Evolutionary conservation across 2,797 vertebrate species (phyloP).

Genomic region (Rhyacichthys aspro): DNA sequence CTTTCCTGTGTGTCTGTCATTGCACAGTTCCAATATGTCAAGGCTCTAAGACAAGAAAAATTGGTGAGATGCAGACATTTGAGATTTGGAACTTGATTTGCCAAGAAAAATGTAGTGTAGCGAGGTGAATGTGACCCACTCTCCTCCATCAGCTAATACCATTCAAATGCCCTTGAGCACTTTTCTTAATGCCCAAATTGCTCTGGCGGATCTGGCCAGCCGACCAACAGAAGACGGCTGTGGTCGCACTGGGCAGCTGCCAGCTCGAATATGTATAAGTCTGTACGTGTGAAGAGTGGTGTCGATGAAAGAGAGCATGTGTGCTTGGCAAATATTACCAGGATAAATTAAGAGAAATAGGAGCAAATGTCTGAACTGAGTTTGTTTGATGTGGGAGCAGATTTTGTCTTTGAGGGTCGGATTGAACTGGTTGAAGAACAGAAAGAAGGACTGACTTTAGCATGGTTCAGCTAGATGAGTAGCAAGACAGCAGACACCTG

Average conservation of each 20-base stretch:
- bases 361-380: constrained; percentile 52
- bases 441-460: constrained; percentile 15
- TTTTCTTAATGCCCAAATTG: constrained; percentile 54
- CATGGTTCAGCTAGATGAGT: no score
- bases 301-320: constrained; percentile 69
- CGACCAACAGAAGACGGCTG: constrained; percentile 63
- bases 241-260: constrained; percentile 56
- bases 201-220: constrained; percentile 52
- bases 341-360: constrained; percentile 68
- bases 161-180: constrained; percentile 56
- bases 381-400: constrained; percentile 63
- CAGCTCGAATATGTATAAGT: constrained; percentile 63
- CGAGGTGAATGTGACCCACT: constrained; percentile 39
- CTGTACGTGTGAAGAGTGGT: constrained; percentile 57
- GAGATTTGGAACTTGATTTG: constrained; percentile 26
- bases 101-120: constrained; percentile 49
- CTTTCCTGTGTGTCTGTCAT: constrained; percentile 30
- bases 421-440: constrained; percentile 49
- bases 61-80: constrained; percentile 29
- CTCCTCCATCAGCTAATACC: constrained; percentile 41
- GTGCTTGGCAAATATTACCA: constrained; percentile 71
- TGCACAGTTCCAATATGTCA: constrained; percentile 24
- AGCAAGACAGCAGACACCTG: no score
- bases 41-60: constrained; percentile 26
- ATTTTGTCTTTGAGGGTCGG: constrained; percentile 58